These are phyloP conservation scores for Bicyclus anynana DNA, from an alignment of 1,140 invertebrate species.

Conservation along the genomic window DNA sequence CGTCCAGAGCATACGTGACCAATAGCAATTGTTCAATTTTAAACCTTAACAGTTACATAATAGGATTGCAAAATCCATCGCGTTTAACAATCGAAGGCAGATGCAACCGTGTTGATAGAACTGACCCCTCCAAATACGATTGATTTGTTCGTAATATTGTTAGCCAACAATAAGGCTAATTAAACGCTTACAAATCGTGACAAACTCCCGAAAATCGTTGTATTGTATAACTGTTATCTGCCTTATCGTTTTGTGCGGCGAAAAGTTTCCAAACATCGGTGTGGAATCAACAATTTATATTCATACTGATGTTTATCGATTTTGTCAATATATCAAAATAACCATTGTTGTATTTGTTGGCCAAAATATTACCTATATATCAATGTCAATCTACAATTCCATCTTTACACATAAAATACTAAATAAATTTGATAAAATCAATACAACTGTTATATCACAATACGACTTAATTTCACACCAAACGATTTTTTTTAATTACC, in stretches of 20 bases:
- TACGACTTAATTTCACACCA: not conserved
- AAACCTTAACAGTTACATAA: slow-evolving; percentile 28
- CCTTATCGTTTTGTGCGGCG: slow-evolving; percentile 25
- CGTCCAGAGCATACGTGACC: slow-evolving; percentile 48
- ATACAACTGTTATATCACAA: not conserved
- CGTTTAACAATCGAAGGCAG: slow-evolving; percentile 35
- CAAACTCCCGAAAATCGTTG: slow-evolving; percentile 43
- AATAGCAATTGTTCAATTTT: slow-evolving; percentile 32
- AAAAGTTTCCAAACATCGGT: slow-evolving; percentile 29
- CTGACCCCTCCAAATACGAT: slow-evolving; percentile 35
- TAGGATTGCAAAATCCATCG: slow-evolving; percentile 25
- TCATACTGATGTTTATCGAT: not conserved
- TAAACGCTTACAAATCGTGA: slow-evolving; percentile 51
- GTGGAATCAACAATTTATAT: slow-evolving; percentile 1
- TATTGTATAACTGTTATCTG: slow-evolving; percentile 52
- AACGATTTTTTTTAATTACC: too few species aligned
- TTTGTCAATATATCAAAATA: not conserved
- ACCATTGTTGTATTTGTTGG: not conserved
- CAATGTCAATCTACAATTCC: not conserved
- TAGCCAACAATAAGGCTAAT: slow-evolving; percentile 66
- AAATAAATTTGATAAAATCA: not conserved
- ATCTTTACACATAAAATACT: not conserved
- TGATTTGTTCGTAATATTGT: slow-evolving; percentile 46
- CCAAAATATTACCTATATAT: not conserved
- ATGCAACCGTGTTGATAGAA: slow-evolving; percentile 54